Conservation (phyloP, 2,113 vertebrate species). For the Urocitellus parryii region DNA sequence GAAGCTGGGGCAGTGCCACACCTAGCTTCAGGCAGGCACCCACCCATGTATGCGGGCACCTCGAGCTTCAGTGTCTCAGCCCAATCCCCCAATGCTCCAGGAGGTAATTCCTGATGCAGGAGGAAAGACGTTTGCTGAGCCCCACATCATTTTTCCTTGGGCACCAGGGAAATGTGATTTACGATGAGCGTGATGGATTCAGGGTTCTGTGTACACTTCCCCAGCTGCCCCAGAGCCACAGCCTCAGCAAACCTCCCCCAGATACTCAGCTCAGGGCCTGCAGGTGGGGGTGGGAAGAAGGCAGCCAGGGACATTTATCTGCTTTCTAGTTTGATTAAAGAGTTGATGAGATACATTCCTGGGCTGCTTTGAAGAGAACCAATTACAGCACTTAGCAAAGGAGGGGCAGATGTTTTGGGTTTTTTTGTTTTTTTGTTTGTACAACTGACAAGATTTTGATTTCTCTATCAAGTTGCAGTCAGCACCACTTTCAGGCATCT, state of each 20-base stretch:
- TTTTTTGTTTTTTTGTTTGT: constrained; percentile 13
- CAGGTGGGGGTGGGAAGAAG: background rate
- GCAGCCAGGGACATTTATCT: background rate
- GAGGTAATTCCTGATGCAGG: background rate
- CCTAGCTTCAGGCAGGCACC: accelerated
- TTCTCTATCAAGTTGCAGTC: constrained; percentile 40
- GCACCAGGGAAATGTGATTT: constrained; percentile 38
- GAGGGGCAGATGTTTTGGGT: background rate
- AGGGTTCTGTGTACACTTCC: background rate
- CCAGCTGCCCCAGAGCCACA: constrained; percentile 54
- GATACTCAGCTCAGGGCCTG: background rate
- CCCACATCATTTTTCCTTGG: constrained; percentile 40
- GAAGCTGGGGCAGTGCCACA: background rate
- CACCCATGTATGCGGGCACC: accelerated
- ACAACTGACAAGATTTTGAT: constrained; percentile 19
- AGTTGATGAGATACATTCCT: background rate
- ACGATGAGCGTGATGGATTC: background rate
- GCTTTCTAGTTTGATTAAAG: constrained; percentile 57
- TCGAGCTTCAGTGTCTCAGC: accelerated
- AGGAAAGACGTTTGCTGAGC: constrained; percentile 6
- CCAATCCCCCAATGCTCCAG: background rate
- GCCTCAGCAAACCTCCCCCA: background rate
- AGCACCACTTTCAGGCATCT: constrained; percentile 24
- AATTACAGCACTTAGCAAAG: background rate
- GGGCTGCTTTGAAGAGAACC: constrained; percentile 37